phyloP scores from a whole-genome alignment of 2,797 vertebrate species.

The Sus cebifrons region DNA sequence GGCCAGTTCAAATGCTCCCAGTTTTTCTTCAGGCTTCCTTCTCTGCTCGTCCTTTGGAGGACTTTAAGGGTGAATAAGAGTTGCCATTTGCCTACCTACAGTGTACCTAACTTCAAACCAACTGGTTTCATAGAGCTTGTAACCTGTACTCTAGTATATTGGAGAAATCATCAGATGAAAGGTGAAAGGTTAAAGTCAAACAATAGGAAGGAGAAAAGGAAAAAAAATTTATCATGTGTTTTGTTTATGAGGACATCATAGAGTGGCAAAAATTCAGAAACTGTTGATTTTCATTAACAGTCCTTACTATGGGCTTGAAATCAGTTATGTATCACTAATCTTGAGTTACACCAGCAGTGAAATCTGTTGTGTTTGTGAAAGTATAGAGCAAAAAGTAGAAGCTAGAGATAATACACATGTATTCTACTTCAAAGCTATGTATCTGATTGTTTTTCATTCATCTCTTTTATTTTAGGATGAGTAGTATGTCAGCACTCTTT shows the following conservation, averaged over 20 bases:
- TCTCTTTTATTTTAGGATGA: conserved; percentile 94
- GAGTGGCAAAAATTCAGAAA: conserved; percentile 4
- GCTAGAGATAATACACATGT: background rate
- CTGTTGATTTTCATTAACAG: conserved; percentile 24
- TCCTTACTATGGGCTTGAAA: conserved; percentile 1
- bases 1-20: background rate
- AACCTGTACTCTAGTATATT: background rate
- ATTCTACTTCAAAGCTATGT: background rate
- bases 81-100: conserved; percentile 19
- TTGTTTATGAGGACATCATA: conserved; percentile 3
- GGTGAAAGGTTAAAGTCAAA: background rate
- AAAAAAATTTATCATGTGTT: background rate
- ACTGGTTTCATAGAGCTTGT: background rate
- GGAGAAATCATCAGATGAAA: conserved; percentile 46
- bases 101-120: background rate
- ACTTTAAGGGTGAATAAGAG: background rate
- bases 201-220: background rate
- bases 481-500: conserved; percentile 97
- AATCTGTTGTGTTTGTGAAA: conserved; percentile 24
- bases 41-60: background rate
- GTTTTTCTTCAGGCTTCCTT: background rate
- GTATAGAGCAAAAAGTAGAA: conserved; percentile 22
- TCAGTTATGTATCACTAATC: background rate
- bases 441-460: conserved; percentile 19
- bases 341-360: conserved; percentile 51